A percentile compares a stretch with the other conserved stretches of the same genome.
Evolutionary conservation across 2,888 invertebrate species (phyloP).

Genomic region (Drosophila bunnanda): DNA sequence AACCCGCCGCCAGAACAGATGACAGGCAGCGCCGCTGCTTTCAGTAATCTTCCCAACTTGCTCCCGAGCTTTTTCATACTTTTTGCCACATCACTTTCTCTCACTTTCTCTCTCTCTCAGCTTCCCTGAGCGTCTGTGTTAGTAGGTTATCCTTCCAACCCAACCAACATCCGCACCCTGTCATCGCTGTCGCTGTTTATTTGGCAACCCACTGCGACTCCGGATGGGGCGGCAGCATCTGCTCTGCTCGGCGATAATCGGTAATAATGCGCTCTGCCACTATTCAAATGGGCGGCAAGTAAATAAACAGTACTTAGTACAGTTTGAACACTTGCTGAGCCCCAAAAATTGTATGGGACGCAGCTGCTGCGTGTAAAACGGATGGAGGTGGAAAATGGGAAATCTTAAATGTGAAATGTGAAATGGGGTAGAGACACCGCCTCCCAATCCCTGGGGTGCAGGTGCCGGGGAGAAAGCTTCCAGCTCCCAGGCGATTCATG

Average conservation of each 20-base stretch:
- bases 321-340: conserved; percentile 46
- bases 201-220: conserved; percentile 30
- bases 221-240: conserved; percentile 63
- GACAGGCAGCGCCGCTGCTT: conserved; percentile 69
- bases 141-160: conserved; percentile 62
- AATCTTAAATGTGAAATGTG: no score
- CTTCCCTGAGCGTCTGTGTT: conserved; percentile 30
- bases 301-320: conserved; percentile 61
- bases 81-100: conserved; percentile 24
- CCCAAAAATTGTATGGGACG: conserved; percentile 31
- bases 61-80: conserved; percentile 48
- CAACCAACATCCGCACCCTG: conserved; percentile 20
- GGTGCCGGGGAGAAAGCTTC: conserved; percentile 2
- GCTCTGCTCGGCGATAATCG: conserved; percentile 73
- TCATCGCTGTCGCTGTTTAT: conserved; percentile 48
- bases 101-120: conserved; percentile 9
- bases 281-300: conserved; percentile 65
- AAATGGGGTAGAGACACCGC: background rate
- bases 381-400: background rate
- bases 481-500: background rate
- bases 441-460: conserved; percentile 3
- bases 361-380: conserved; percentile 28
- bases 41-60: conserved; percentile 64
- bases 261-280: conserved; percentile 71
- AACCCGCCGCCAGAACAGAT: conserved; percentile 77